Percentiles rank a stretch among this genome's conserved stretches.
Evolutionary conservation across 2,888 invertebrate genomes (phyloP).

Genomic region (Caenorhabditis doughertyi): DNA sequence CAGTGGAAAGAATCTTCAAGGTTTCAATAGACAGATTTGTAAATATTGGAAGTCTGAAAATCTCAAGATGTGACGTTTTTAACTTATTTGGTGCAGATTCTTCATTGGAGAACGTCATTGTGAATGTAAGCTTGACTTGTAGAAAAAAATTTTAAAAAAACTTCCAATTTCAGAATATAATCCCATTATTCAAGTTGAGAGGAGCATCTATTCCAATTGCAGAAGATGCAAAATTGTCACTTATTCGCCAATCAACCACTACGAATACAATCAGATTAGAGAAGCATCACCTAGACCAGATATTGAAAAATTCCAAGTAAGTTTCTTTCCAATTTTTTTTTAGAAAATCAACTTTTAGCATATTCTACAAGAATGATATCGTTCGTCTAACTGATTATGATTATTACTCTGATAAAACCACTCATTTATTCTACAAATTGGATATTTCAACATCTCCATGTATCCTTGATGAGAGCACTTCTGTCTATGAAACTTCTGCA

Average conservation of each 20-base stretch:
- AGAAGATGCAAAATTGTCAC: slow-evolving; percentile 48
- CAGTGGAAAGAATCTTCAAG: slow-evolving; percentile 40
- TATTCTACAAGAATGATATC: slow-evolving; percentile 71
- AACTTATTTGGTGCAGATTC: slow-evolving; percentile 31
- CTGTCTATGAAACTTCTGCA: slow-evolving; percentile 64
- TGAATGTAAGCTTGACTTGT: slow-evolving; percentile 33
- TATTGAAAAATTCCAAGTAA: slow-evolving; percentile 18
- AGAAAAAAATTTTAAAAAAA: no score
- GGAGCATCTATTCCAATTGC: slow-evolving; percentile 8
- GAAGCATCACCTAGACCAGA: slow-evolving; percentile 40
- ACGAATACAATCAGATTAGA: slow-evolving; percentile 38
- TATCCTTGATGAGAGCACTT: slow-evolving; percentile 56
- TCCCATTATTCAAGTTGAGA: slow-evolving; percentile 22
- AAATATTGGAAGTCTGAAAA: background rate
- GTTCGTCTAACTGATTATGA: slow-evolving; percentile 53
- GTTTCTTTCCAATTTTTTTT: background rate
- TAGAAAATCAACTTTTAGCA: slow-evolving; percentile 39
- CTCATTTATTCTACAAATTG: slow-evolving; percentile 54
- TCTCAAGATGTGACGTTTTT: slow-evolving; percentile 37
- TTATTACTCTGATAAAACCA: slow-evolving; percentile 33
- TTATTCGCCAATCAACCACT: slow-evolving; percentile 23
- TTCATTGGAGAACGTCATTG: background rate
- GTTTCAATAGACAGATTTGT: background rate
- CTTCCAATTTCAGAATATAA: slow-evolving; percentile 55
- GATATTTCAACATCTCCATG: slow-evolving; percentile 54